Conservation (phyloP, 2,888 invertebrate species). For the Zelleria hepariella region DNA sequence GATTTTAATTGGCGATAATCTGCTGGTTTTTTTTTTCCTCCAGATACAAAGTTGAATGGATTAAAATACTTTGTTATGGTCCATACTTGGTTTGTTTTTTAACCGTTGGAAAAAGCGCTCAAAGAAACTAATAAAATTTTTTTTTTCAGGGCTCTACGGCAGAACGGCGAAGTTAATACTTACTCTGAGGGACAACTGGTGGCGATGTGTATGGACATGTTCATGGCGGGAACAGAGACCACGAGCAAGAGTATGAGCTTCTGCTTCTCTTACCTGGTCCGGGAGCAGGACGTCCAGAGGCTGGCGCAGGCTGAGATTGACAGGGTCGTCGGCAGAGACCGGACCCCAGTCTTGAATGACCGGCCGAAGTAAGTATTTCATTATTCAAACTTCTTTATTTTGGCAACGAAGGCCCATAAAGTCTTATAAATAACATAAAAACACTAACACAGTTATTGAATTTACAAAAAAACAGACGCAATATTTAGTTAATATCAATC, state of each 20-base stretch:
- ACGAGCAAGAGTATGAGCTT: constrained; percentile 85
- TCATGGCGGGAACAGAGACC: constrained; percentile 90
- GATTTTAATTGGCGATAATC: no score
- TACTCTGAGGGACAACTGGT: constrained; percentile 82
- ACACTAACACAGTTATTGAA: no score
- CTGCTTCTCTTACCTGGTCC: constrained; percentile 80
- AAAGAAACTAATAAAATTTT: background rate
- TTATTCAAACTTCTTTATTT: no score
- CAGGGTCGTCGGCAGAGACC: constrained; percentile 76
- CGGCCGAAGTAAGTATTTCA: constrained; percentile 74
- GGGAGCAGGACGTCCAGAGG: constrained; percentile 79
- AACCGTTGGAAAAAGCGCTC: no score
- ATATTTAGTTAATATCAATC: no score
- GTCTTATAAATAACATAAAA: no score
- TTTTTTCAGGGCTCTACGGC: constrained; percentile 67
- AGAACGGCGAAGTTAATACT: constrained; percentile 67
- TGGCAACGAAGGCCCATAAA: no score
- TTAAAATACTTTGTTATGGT: no score
- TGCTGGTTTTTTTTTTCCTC: no score
- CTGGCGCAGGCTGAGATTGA: constrained; percentile 86
- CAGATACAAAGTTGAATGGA: no score
- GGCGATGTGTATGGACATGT: constrained; percentile 87
- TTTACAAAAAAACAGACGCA: no score
- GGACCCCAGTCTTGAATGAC: constrained; percentile 79
- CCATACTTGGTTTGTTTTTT: no score